Conservation (phyloP, 1,140 invertebrate genomes). For the Magallana angulata region DNA sequence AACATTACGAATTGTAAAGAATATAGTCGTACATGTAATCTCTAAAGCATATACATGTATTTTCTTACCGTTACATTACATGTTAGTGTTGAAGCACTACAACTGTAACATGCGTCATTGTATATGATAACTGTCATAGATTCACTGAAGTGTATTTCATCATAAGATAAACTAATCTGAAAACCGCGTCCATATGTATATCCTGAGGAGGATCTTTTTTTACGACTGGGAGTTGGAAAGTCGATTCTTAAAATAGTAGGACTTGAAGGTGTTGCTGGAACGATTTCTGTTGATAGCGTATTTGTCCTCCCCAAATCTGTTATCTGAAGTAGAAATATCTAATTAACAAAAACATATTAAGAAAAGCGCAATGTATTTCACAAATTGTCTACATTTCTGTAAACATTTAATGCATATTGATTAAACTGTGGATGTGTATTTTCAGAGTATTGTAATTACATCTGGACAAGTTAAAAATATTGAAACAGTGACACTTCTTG, state of each 20-base stretch:
- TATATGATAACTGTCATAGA: background rate
- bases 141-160: background rate
- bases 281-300: background rate
- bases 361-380: too few relatives aligned
- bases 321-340: background rate
- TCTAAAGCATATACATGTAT: background rate
- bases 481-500: too few relatives aligned
- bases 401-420: too few relatives aligned
- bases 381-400: too few relatives aligned
- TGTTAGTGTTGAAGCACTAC: background rate
- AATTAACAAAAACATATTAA: too few relatives aligned
- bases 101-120: background rate
- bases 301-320: background rate
- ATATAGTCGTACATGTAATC: background rate
- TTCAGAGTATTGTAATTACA: too few relatives aligned
- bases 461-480: too few relatives aligned
- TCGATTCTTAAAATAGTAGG: background rate
- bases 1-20: too few relatives aligned
- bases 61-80: background rate
- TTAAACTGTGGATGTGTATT: too few relatives aligned
- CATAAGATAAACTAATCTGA: background rate
- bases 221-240: background rate
- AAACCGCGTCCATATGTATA: background rate
- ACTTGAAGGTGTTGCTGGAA: background rate
- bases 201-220: background rate